Evolutionary conservation across 1,140 invertebrate species (phyloP).

Genomic region (Frieseomelitta varia): DNA sequence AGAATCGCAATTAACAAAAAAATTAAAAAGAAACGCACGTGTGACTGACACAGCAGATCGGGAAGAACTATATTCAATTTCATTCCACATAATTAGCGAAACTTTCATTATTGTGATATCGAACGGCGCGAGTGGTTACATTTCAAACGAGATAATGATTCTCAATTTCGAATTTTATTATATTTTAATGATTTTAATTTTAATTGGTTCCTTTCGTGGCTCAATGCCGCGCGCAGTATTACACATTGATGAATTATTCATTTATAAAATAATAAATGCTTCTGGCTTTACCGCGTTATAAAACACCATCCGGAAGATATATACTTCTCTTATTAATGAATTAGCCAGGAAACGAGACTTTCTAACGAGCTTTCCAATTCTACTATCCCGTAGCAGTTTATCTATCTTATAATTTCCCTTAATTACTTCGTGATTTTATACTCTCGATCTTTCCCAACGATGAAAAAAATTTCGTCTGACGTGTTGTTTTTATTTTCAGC

Average conservation of each 20-base stretch:
- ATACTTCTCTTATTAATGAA: neutral
- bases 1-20: no score
- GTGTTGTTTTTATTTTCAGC: no score
- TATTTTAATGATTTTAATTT: no score
- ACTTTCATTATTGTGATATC: neutral
- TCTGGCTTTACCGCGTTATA: accelerated
- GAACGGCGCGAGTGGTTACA: neutral
- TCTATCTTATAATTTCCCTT: no score
- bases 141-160: neutral
- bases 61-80: accelerated
- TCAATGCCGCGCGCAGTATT: neutral
- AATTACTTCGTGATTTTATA: no score
- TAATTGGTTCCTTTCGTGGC: no score
- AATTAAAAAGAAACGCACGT: no score
- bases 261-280: neutral
- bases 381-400: no score
- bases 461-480: no score
- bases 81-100: neutral
- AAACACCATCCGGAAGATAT: neutral
- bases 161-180: neutral
- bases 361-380: no score
- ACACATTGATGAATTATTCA: neutral
- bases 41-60: accelerated
- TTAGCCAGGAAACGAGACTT: no score
- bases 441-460: no score